phyloP scores from a whole-genome alignment of 2,113 vertebrate genomes.

The Ammospiza nelsoni region DNA sequence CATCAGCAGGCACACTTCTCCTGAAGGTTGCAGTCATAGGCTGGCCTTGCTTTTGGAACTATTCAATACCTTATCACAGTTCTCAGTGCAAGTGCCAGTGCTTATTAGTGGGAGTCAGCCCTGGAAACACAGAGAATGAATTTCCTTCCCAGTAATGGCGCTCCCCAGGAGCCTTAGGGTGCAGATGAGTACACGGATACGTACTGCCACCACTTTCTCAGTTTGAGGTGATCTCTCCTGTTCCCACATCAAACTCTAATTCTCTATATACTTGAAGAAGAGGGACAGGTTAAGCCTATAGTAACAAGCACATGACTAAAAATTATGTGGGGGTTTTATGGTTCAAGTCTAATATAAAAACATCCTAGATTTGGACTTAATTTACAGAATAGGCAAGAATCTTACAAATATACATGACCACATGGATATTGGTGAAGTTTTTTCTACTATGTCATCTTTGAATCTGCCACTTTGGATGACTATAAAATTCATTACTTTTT shows the following conservation, averaged over 20 bases:
- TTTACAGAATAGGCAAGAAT: neutral
- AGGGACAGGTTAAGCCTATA: neutral
- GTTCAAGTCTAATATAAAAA: neutral
- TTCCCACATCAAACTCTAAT: neutral
- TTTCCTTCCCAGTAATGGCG: neutral
- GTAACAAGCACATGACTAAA: neutral
- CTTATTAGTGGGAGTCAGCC: neutral
- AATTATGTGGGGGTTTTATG: neutral
- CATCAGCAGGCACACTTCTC: neutral
- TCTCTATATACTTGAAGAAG: neutral
- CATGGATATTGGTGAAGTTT: neutral
- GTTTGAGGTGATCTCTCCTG: neutral
- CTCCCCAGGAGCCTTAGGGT: neutral
- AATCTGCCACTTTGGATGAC: neutral
- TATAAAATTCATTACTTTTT: neutral
- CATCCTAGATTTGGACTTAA: neutral
- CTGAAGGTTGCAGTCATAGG: neutral
- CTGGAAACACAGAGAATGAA: neutral
- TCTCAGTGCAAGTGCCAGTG: neutral
- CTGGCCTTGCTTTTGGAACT: neutral
- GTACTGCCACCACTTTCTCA: neutral
- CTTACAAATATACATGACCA: neutral
- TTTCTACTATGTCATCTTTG: neutral
- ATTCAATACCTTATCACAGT: neutral
- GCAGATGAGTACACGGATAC: neutral